Evolutionary conservation across 2,113 vertebrate species (phyloP).

Genomic region (Macroglossus sobrinus): DNA sequence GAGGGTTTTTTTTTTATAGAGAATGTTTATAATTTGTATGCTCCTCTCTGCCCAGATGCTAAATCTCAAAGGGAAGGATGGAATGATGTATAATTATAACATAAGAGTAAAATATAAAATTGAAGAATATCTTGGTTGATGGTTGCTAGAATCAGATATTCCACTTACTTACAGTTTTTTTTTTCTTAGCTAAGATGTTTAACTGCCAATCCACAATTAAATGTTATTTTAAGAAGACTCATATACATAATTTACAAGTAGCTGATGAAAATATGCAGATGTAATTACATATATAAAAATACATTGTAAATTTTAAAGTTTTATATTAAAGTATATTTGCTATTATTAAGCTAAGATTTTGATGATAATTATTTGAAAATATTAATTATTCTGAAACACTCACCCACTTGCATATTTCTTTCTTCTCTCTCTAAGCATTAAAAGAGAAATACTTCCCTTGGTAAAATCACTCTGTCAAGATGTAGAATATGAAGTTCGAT

Average conservation of each 20-base stretch:
- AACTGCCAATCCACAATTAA: background rate
- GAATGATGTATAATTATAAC: background rate
- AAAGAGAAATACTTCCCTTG: conserved; percentile 93
- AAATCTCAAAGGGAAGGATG: background rate
- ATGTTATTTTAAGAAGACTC: background rate
- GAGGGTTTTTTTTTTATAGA: background rate
- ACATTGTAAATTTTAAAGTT: background rate
- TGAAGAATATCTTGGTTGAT: background rate
- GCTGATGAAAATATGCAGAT: background rate
- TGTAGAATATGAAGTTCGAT: conserved; percentile 93
- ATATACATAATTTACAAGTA: background rate
- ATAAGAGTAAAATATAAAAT: background rate
- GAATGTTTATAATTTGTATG: background rate
- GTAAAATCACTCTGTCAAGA: conserved; percentile 94
- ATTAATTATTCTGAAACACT: conserved; percentile 30
- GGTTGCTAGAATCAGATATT: background rate
- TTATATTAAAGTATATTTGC: background rate
- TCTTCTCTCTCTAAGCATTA: conserved; percentile 83
- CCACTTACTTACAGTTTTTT: background rate
- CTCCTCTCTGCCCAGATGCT: background rate
- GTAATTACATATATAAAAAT: background rate
- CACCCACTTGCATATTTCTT: background rate
- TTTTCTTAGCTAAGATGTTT: conserved; percentile 14
- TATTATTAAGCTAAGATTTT: conserved; percentile 49
- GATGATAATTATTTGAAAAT: conserved; percentile 36